These are phyloP conservation scores for Diorhabda sublineata DNA, from an alignment of 1,140 invertebrate species.

Conservation along the genomic window DNA sequence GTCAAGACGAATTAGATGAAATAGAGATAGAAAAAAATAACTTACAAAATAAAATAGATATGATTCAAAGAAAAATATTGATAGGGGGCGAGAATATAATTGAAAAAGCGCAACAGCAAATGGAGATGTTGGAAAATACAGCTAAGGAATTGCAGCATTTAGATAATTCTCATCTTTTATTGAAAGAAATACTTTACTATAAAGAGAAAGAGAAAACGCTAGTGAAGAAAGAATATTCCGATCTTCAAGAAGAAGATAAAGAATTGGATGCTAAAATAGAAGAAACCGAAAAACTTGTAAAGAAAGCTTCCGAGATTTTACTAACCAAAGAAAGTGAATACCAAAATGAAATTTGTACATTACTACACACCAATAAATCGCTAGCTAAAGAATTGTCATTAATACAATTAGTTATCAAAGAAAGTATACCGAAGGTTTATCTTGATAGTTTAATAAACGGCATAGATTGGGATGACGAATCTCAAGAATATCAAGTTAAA, in stretches of 20 bases:
- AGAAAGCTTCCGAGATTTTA: constrained; percentile 76
- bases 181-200: constrained; percentile 74
- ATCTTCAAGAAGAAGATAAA: constrained; percentile 85
- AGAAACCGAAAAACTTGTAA: constrained; percentile 73
- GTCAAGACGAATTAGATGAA: constrained; percentile 44
- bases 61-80: constrained; percentile 92
- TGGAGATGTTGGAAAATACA: constrained; percentile 78
- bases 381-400: constrained; percentile 83
- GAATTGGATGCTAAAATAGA: constrained; percentile 91
- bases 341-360: constrained; percentile 90
- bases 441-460: constrained; percentile 23
- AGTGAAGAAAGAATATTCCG: constrained; percentile 91
- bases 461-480: constrained; percentile 26
- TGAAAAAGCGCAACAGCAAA: constrained; percentile 94
- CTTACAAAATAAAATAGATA: constrained; percentile 78
- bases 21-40: constrained; percentile 67
- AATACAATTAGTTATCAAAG: constrained; percentile 76
- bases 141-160: constrained; percentile 81
- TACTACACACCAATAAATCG: constrained; percentile 85
- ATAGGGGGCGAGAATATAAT: constrained; percentile 97
- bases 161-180: constrained; percentile 72
- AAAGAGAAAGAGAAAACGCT: constrained; percentile 90
- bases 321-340: constrained; percentile 87
- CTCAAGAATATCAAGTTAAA: constrained; percentile 26
- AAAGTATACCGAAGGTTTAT: constrained; percentile 34